Evolutionary conservation across 2,888 invertebrate species (phyloP), one percentile per base, ranked within the genome.

Genomic region (Acanthoscelides obtectus): DNA sequence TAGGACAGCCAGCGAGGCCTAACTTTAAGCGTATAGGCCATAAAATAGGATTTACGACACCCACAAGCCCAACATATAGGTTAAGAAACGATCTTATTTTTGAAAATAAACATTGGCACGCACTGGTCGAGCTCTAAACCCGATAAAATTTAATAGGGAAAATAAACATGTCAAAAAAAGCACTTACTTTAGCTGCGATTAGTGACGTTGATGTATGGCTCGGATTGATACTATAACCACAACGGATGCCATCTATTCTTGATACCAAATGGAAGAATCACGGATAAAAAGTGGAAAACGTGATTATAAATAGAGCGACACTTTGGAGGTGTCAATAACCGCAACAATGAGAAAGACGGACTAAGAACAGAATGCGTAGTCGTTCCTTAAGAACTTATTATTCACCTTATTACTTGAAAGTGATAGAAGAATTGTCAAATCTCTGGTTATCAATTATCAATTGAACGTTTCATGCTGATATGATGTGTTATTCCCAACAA

Each of bases 131-230:
- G 71, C 72, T 75, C 70, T 63, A 68, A 64, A 71, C 68, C 71
- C 68, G 68, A 77, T 79, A 79, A 78, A 80, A 80, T 77, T 78
- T 78, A 77, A 79, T 77, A 75, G 78, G 73, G 69, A 68, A 74
- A 77, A 79, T 80, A 80, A 80, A 80, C 75, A 77, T 77, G 79
- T 78, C 79, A 76, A 76, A 76, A 75, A 75, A 73, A 74, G 73
- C 76, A 75, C 79, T 78, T 79, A 79, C 69, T 78, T 74, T 75
- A 70, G 63, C 73, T 72, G 73, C 74, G 73, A 79, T 78, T 79
- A 77, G 72, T 71, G 70, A 25, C 72, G 70, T 69, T 75, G 76
- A 78, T 74, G 74, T 76, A 76, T 70, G 71, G 69, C 21, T 68
- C 17, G 45, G 45, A 45, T 45, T 45, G 45, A 45, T 45, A 45